These are phyloP conservation scores for Parauchenoglanis punctatus DNA, from an alignment of 2,797 vertebrate species.

Conservation along the genomic window DNA sequence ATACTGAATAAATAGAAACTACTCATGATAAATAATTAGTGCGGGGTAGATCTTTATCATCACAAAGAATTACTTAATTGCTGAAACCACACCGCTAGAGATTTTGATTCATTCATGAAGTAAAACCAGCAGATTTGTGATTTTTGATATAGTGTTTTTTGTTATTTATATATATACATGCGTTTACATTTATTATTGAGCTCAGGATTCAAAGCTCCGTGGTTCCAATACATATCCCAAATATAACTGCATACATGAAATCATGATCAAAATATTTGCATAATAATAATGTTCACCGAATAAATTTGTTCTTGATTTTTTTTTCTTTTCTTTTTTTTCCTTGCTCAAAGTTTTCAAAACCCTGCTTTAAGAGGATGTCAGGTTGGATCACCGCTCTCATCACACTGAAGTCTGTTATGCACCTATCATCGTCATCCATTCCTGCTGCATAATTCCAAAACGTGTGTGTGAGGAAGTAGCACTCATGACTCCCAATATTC, in stretches of 20 bases:
- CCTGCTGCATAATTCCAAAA: background rate
- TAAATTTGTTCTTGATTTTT: background rate
- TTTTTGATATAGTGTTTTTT: background rate
- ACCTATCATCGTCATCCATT: background rate
- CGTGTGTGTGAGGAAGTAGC: background rate
- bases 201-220: background rate
- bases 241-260: background rate
- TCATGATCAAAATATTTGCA: background rate
- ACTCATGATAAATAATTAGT: background rate
- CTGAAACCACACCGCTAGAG: background rate
- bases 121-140: background rate
- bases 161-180: background rate
- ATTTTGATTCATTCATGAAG: background rate
- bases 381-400: background rate
- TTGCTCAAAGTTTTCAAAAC: background rate
- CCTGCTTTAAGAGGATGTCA: background rate
- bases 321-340: background rate
- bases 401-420: background rate
- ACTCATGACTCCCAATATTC: slow-evolving; percentile 33
- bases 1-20: slow-evolving; percentile 2
- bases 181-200: background rate
- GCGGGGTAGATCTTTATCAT: background rate
- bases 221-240: background rate
- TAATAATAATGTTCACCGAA: background rate
- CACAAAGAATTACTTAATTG: background rate